These are phyloP conservation scores for Uropsilus gracilis DNA, from an alignment of 2,113 vertebrate genomes.

Conservation along the genomic window DNA sequence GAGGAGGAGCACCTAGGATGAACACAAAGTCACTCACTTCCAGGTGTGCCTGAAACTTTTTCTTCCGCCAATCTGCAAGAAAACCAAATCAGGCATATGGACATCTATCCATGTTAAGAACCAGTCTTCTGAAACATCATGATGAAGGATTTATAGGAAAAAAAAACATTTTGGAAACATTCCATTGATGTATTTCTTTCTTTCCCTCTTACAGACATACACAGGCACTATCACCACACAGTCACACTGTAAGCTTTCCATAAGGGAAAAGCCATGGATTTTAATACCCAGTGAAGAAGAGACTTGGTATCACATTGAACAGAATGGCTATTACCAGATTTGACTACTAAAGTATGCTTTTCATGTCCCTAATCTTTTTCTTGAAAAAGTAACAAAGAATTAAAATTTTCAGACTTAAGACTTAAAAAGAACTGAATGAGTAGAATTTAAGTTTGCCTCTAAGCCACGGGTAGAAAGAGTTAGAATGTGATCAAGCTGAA, in stretches of 20 bases:
- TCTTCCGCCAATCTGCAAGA: slow-evolving; percentile 48
- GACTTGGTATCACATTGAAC: background rate
- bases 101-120: rapidly evolving
- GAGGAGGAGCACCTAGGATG: background rate
- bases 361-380: background rate
- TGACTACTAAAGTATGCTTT: background rate
- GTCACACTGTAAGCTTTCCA: background rate
- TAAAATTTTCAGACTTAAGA: background rate
- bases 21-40: slow-evolving; percentile 19
- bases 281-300: background rate
- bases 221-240: background rate
- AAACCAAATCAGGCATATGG: too few species aligned
- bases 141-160: background rate
- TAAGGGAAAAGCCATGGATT: background rate
- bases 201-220: background rate
- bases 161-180: background rate
- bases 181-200: background rate
- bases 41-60: slow-evolving; percentile 30
- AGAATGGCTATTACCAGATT: background rate
- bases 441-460: background rate
- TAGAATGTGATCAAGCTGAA: background rate
- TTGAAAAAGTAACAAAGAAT: background rate
- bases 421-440: background rate
- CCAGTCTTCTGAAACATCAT: background rate
- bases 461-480: background rate